phyloP scores from a whole-genome alignment of 2,113 vertebrate species.

The Dryoscopus gambensis region DNA sequence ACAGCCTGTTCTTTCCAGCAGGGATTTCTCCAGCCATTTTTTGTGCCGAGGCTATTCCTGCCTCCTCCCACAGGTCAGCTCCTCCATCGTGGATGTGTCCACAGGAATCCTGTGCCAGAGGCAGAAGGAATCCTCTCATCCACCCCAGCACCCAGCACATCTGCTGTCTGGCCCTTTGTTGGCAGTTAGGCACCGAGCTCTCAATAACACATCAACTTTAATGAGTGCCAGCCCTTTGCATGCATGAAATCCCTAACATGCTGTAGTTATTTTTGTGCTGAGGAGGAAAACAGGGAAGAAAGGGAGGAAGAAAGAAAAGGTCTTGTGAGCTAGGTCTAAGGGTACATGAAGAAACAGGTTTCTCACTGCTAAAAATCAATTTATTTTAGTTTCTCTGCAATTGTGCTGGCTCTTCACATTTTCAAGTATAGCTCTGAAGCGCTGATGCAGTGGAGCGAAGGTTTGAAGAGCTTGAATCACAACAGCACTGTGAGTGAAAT shows the following conservation, averaged over 20 bases:
- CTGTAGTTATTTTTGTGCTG: neutral
- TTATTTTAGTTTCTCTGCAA: neutral
- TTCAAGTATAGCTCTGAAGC: neutral
- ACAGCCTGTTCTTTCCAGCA: neutral
- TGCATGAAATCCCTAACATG: neutral
- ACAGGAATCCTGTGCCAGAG: rapidly evolving
- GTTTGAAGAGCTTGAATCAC: conserved; percentile 9
- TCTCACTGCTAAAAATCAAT: conserved; percentile 6
- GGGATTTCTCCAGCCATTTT: neutral
- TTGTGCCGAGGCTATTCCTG: neutral
- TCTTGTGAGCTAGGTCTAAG: neutral
- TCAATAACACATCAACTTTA: neutral
- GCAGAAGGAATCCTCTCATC: neutral
- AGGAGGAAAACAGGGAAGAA: neutral
- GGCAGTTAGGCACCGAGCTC: neutral
- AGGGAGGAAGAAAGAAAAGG: neutral
- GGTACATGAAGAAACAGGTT: neutral
- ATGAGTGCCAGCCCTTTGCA: neutral
- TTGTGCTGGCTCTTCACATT: neutral
- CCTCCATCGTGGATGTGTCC: rapidly evolving
- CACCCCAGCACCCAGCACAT: neutral
- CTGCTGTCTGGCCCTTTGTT: neutral
- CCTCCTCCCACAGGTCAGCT: neutral
- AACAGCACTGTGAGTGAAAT: neutral
- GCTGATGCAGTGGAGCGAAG: neutral